phyloP scores from a whole-genome alignment of 2,113 vertebrate species.

The Pterocles orientalis region DNA sequence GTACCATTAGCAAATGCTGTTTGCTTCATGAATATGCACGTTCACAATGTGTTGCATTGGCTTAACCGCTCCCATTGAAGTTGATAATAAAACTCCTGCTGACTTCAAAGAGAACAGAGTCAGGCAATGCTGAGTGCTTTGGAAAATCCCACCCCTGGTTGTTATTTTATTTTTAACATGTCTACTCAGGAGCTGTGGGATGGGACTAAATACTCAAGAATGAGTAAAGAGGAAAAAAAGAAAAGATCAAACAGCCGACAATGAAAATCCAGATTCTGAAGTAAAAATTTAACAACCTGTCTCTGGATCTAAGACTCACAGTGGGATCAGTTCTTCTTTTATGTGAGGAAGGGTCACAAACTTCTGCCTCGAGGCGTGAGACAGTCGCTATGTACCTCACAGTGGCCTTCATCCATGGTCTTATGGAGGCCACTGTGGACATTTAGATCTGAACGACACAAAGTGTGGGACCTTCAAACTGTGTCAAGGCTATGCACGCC shows the following conservation, averaged over 20 bases:
- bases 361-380: neutral
- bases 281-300: neutral
- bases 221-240: neutral
- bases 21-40: constrained; percentile 56
- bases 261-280: constrained; percentile 14
- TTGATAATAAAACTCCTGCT: constrained; percentile 57
- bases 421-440: neutral
- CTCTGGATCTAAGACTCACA: neutral
- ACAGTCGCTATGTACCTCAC: rapidly evolving
- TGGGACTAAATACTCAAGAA: constrained; percentile 37
- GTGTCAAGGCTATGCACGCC: neutral
- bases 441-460: neutral
- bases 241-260: constrained; percentile 26
- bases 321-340: neutral
- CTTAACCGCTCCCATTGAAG: constrained; percentile 53
- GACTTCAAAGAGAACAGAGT: constrained; percentile 58
- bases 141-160: constrained; percentile 64
- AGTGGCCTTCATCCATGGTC: neutral
- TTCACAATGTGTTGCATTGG: neutral
- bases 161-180: constrained; percentile 48
- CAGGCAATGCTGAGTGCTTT: constrained; percentile 4
- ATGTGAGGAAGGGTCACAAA: neutral
- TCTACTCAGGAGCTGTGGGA: constrained; percentile 16
- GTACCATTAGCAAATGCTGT: constrained; percentile 19
- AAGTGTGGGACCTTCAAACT: neutral